Percentiles rank a stretch among this genome's conserved stretches.
phyloP scores from a whole-genome alignment of 2,797 vertebrate species.

The Myotis pilosus region DNA sequence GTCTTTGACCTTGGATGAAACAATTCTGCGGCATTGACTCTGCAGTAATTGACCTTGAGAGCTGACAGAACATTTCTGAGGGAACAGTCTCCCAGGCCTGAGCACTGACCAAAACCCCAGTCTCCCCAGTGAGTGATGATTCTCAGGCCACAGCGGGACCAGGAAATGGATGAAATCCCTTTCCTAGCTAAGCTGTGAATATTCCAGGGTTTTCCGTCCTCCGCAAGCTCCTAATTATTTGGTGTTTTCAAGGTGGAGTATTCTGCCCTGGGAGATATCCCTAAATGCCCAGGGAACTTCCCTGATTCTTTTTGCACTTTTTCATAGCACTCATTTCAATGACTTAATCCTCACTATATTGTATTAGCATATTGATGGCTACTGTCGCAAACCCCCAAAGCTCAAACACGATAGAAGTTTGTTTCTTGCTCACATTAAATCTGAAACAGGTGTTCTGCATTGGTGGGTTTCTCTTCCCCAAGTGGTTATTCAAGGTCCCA shows the following conservation, averaged over 20 bases:
- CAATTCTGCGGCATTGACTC: not conserved
- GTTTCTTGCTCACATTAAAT: not conserved
- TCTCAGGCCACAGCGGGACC: not conserved
- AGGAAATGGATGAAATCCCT: not conserved
- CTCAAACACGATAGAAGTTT: not conserved
- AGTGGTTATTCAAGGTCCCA: not conserved
- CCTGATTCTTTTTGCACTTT: not conserved
- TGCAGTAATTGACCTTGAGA: not conserved
- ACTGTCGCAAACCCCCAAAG: not conserved
- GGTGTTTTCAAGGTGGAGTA: not conserved
- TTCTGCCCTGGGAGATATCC: not conserved
- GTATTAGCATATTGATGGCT: not conserved
- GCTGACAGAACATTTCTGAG: constrained; percentile 1
- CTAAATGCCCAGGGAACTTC: not conserved
- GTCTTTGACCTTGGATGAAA: constrained; percentile 20
- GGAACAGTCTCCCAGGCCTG: not conserved
- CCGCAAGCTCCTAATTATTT: not conserved
- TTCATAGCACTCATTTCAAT: constrained; percentile 38
- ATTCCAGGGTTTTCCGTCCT: not conserved
- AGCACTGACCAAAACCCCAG: not conserved
- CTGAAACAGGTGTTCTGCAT: not conserved
- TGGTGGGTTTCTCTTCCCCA: not conserved
- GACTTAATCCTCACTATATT: not conserved
- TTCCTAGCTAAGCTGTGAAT: not conserved
- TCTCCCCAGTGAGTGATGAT: not conserved